Conservation (phyloP, 2,113 vertebrate genomes). For the Dasypus novemcinctus region DNA sequence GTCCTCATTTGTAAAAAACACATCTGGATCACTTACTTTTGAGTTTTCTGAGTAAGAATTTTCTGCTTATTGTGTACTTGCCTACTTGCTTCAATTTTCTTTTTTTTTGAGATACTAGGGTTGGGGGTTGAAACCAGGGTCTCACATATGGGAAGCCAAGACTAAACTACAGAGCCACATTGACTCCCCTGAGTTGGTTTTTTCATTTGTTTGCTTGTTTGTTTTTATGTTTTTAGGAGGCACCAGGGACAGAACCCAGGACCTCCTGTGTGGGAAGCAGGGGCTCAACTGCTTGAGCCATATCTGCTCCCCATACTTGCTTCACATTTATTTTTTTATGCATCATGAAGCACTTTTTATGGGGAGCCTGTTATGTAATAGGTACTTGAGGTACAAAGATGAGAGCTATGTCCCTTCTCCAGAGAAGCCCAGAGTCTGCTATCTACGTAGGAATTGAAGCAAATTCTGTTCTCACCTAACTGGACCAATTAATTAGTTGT, state of each 20-base stretch:
- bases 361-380: not conserved
- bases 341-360: not conserved
- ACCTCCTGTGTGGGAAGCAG: too few relatives aligned
- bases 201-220: too few relatives aligned
- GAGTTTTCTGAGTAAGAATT: constrained; percentile 16
- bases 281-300: too few relatives aligned
- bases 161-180: too few relatives aligned
- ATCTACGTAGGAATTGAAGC: not conserved
- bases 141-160: too few relatives aligned
- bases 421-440: not conserved
- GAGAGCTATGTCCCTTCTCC: not conserved
- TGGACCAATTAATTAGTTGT: too few relatives aligned
- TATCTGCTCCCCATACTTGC: not conserved
- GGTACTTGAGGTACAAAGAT: not conserved
- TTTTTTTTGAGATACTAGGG: too few relatives aligned
- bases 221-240: too few relatives aligned
- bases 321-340: not conserved
- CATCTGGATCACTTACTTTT: not conserved
- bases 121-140: too few relatives aligned
- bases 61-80: not conserved
- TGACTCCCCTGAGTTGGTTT: too few relatives aligned
- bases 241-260: too few relatives aligned
- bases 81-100: not conserved
- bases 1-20: not conserved
- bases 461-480: not conserved